Evolutionary conservation across 2,797 vertebrate genomes (phyloP), one percentile per base, ranked within the genome.

Genomic region (Danio choprae): DNA sequence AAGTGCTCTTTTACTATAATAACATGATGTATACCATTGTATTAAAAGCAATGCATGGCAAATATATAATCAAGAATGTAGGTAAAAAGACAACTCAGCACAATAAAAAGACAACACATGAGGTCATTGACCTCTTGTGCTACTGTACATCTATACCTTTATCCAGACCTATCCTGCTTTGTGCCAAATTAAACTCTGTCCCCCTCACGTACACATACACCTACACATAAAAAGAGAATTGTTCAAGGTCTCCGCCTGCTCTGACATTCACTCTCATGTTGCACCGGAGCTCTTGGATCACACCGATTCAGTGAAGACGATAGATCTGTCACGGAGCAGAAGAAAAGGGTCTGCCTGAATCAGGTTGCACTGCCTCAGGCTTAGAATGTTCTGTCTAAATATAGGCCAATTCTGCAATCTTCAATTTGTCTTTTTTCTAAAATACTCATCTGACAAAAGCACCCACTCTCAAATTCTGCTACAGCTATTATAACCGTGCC

Each of bases 241-340:
- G 29, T 69, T 67, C 65, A 44, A 75, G 67, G 73, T 76, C 80
- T 68, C 75, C 81, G 83, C 81, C 83, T 86, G 81, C 40, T 16
- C 64, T 74, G 69, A 59, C 64, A 81, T 83, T 67, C 44, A 40
- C 53, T 65, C 50, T 82, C 74, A 71, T 70, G 43, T 73, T 73
- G 60, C 80, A 74, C 55, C 53, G 44, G 69, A 83, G 20, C 38
- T 80, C 73, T 82, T 75, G 82, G 44, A 74, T 71, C 72, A 67
- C 69, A 82, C 36, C 63, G 74, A 41, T 62, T 76, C 69, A 80
- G 55, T 48, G 56, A 64, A 62, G 65, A 59, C 5, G 18, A 67
- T 51, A 15, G 55, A 82, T 73, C 60, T 56, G 20, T 60, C 75
- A 59, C 51, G 55, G 18, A 72, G 36, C 29, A 22, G 40, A 55